Percentiles rank a stretch among this genome's conserved stretches.
Conservation (phyloP, 92 coral and sea anemone species). For the Paramuricea clavata region DNA sequence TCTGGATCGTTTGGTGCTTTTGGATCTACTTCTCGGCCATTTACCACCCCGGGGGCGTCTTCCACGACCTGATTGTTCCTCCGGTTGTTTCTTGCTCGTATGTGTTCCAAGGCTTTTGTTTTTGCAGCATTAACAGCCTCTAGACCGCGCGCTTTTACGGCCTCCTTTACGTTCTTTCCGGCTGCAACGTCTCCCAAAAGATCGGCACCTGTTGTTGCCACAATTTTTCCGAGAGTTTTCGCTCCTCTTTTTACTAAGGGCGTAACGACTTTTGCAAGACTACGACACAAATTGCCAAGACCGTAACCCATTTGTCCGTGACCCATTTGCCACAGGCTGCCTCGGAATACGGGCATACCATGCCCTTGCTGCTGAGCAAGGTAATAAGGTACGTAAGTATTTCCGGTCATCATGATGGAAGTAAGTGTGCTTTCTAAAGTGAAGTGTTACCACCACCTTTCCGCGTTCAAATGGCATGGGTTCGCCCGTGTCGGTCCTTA, state of each 20-base stretch:
- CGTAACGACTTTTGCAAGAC: neutral
- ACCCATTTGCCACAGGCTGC: conserved; percentile 3
- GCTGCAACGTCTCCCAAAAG: neutral
- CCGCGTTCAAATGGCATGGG: conserved; percentile 71
- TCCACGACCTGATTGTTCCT: no score
- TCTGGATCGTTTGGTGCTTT: no score
- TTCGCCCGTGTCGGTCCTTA: conserved; percentile 72
- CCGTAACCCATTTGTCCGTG: conserved; percentile 51
- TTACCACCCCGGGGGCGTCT: no score
- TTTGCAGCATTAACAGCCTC: no score
- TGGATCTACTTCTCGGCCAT: no score
- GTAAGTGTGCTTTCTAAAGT: conserved; percentile 47
- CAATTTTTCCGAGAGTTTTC: conserved; percentile 23
- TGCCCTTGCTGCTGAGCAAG: conserved; percentile 13
- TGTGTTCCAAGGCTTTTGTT: no score
- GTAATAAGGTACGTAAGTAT: neutral
- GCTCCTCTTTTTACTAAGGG: conserved; percentile 17
- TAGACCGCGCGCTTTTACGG: no score
- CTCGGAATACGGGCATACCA: conserved; percentile 27
- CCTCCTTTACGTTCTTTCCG: no score
- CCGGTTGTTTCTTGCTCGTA: no score
- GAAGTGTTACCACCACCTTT: conserved; percentile 61
- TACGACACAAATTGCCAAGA: conserved; percentile 22
- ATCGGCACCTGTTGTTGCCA: neutral
- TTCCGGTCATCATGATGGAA: neutral